phyloP scores from a whole-genome alignment of 1,140 invertebrate species.

The Pollicipes pollicipes region DNA sequence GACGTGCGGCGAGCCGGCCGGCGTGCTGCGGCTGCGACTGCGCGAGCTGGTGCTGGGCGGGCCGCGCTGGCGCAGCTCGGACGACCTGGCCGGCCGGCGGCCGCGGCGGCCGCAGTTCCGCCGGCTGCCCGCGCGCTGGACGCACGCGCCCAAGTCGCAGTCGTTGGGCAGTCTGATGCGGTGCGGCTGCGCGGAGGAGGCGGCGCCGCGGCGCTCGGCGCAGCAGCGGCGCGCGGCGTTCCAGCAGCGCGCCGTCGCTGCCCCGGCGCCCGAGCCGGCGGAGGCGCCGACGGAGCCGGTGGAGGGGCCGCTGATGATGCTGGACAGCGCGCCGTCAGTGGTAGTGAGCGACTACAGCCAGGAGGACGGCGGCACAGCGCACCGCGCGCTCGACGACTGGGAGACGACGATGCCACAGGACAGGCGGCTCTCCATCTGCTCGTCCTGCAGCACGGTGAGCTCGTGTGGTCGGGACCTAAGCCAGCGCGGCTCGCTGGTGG shows the following conservation, averaged over 20 bases:
- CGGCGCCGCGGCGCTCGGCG: not conserved
- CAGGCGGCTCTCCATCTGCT: not conserved
- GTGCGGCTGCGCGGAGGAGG: not conserved
- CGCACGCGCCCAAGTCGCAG: no score
- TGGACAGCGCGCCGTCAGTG: not conserved
- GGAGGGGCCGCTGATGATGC: not conserved
- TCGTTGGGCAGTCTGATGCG: not conserved
- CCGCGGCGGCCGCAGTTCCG: no score
- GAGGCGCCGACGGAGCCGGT: not conserved
- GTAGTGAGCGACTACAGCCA: slow-evolving; percentile 1
- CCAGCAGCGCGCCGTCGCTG: no score
- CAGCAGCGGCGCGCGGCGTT: not conserved
- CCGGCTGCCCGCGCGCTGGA: no score
- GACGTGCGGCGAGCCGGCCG: not conserved
- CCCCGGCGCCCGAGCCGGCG: no score
- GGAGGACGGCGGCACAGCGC: not conserved
- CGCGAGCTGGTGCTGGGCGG: not conserved
- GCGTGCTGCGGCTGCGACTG: not conserved
- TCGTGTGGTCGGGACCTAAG: not conserved
- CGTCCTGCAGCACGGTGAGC: not conserved
- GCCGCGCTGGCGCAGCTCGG: not conserved
- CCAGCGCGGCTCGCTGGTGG: not conserved
- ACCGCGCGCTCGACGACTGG: not conserved
- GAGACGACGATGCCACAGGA: no score
- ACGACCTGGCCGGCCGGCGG: not conserved